Base-by-base conservation (phyloP, 2,113 vertebrate genomes). In the Marmota monax region DNA sequence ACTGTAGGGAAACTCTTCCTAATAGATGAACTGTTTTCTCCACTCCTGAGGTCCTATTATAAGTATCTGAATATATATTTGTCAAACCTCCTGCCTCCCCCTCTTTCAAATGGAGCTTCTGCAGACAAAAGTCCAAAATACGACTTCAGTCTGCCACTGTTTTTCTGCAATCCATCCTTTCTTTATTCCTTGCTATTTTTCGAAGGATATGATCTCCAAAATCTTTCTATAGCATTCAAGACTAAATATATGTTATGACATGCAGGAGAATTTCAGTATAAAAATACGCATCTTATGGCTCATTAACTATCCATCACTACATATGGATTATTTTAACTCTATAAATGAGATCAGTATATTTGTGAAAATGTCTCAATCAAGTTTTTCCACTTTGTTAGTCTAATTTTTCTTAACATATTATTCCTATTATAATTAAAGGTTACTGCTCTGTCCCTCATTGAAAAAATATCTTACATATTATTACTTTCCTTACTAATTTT, bases 151-250 rank as follows among this genome's bases (percentile, higher is more conserved):
- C 45, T 63, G 69, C 9, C 37, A 78, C 7, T 83, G 16, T 51
- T 72, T 45, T 67, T 78, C 37, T 65, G 53, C 22, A 77, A 73
- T 27, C 51, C 27, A 86, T 27, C 16, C 65, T 92, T 85, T 88
- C 65, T 85, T 32, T 65, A 69, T 63, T 90, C 37, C 42, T 96
- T 91, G 4, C 32, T 91, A 10, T 88, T 92, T 86, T 45, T 12
- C 4, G 8, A 65, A 95, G 16, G 2, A 76, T 73, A 93, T 56
- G 4, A 65, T 58, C 32, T 76, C 48, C 23, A 86, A 84, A 48
- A 84, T 70, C 39, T 85, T 90, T 90, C 80, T 83, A 93, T 4
- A 92, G 69, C 39, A 90, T 74, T 69, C 61, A 88, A 92, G 39
- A 87, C 39, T 79, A 10, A 95, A 89, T 39, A 89, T 45, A 7